Evolutionary conservation across 2,888 invertebrate genomes (phyloP).

Genomic region (Seladonia tumulorum): DNA sequence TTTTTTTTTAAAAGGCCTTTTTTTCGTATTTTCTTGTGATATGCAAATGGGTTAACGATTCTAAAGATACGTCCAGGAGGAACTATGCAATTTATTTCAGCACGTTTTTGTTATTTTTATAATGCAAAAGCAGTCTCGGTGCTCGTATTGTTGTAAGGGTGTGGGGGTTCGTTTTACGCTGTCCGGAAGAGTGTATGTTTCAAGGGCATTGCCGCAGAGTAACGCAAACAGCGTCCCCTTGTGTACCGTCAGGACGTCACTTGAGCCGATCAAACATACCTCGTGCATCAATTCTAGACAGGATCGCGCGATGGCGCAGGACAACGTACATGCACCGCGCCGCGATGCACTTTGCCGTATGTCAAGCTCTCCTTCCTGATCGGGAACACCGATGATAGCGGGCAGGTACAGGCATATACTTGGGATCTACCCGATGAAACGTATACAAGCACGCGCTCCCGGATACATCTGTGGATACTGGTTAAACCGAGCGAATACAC

Average conservation of each 20-base stretch:
- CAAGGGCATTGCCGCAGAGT: not conserved
- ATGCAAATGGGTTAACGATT: no score
- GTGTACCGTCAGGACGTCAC: not conserved
- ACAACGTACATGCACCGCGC: constrained; percentile 42
- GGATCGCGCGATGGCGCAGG: constrained; percentile 38
- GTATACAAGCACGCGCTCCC: constrained; percentile 51
- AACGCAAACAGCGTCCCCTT: not conserved
- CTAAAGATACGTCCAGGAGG: no score
- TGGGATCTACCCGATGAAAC: constrained; percentile 54
- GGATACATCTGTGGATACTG: constrained; percentile 40
- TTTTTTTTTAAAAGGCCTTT: no score
- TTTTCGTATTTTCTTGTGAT: no score
- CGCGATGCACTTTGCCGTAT: constrained; percentile 48
- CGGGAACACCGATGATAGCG: constrained; percentile 55
- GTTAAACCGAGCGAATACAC: constrained; percentile 60
- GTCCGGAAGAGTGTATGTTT: not conserved
- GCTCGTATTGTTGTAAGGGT: not conserved
- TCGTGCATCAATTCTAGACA: constrained; percentile 8
- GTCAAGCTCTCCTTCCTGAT: constrained; percentile 59
- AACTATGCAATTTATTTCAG: no score
- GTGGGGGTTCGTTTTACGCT: not conserved
- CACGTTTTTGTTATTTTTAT: no score
- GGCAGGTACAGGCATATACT: constrained; percentile 36
- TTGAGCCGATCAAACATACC: constrained; percentile 7
- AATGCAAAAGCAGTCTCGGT: no score